Evolutionary conservation across 2,113 vertebrate genomes (phyloP), one percentile per base, ranked within the genome.

Genomic region (Mohoua ochrocephala): DNA sequence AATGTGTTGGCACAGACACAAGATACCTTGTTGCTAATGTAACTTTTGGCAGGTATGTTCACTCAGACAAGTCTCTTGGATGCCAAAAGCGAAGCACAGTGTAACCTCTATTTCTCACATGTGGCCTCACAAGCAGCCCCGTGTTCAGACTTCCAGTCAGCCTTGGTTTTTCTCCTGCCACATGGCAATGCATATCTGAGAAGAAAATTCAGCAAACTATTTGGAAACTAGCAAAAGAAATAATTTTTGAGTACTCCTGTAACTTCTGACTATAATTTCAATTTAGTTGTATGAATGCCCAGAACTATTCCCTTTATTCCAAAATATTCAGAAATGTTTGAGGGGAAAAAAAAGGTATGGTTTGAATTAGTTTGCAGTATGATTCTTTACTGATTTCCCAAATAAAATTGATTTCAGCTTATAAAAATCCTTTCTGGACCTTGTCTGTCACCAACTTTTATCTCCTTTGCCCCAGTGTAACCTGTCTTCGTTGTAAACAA

Each of bases 11-110:
- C 83, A 73, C 26, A 71, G 65, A 89, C 22, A 60, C 73, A 89
- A 81, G 79, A 93, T 91, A 88, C 88, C 85, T 93, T 89, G 73
- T 84, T 90, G 77, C 64, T 94, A 86, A 71, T 95, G 88, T 91
- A 93, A 94, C 82, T 96, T 96, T 96, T 97, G 96, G 91, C 93
- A 89, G 71, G 42, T 91, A 61, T 10, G 28, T 81, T 91, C 71
- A 13, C 60, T 91, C 76, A 84, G 63, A 57, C 60, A 47, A 82
- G 60, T 67, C 60, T 75, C 10, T 52, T 84, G 61, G 47, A 89
- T 93, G 85, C 68, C 73, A 92, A 81, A 93, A 89, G 56, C 44
- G 45, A 78, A 96, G 31, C 2, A 0, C 18, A 89, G 54, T 53
- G 44, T 68, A 92, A 88, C 56, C 89, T 67, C 24, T 4, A 45